A percentile compares a stretch with the other conserved stretches of the same genome.
These are phyloP conservation scores for Eremophila alpestris DNA, from an alignment of 2,797 vertebrate species.

Conservation along the genomic window DNA sequence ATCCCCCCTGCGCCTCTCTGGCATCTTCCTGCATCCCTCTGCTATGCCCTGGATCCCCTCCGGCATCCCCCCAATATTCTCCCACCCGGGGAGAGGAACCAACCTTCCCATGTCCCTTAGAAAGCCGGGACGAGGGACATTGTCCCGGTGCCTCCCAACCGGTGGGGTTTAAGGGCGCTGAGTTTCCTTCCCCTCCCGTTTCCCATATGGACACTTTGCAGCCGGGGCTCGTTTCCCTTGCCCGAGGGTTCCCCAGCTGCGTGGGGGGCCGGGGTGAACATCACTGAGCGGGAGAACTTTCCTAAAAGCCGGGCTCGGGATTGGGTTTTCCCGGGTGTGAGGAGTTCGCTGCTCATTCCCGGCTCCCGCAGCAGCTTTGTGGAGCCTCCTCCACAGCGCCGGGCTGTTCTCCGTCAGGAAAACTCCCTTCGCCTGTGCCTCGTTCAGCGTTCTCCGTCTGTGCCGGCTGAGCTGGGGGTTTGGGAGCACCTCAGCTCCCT, in stretches of 20 bases:
- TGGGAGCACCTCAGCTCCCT: neutral
- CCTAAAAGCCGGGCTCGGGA: neutral
- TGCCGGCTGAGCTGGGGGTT: neutral
- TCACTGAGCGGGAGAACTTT: rapidly evolving
- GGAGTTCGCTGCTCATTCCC: neutral
- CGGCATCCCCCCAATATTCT: neutral
- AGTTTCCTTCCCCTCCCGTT: neutral
- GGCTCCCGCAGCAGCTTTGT: neutral
- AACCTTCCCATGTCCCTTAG: neutral
- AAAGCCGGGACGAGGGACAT: neutral
- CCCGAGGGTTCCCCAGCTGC: neutral
- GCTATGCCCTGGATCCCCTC: neutral
- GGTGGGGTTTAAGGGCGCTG: rapidly evolving
- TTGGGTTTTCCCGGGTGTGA: neutral
- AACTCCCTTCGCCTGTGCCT: neutral
- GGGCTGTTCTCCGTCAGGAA: neutral
- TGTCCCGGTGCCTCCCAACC: rapidly evolving
- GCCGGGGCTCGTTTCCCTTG: neutral
- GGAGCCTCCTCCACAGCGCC: neutral
- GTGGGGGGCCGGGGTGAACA: rapidly evolving
- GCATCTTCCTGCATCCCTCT: no score
- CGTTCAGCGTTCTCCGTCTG: neutral
- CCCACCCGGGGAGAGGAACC: neutral
- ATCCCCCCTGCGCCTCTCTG: neutral
- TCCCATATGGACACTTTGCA: rapidly evolving